Base-by-base conservation (phyloP, 2,113 vertebrate species). In the Muntiacus reevesi region DNA sequence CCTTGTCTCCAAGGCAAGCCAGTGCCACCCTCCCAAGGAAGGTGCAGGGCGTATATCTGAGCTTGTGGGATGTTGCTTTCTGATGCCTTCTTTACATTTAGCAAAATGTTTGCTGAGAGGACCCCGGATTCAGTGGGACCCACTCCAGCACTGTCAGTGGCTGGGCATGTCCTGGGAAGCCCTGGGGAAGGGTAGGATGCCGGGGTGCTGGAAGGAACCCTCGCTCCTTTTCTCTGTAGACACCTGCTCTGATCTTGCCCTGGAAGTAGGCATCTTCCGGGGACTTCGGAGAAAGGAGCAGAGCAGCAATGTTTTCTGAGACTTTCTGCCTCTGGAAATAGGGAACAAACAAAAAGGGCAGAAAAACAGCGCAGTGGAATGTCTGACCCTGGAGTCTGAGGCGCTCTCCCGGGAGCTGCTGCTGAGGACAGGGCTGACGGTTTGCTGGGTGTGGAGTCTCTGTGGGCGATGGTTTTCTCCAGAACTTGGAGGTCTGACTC, bases 21-120 rank as follows among this genome's bases (percentile, higher is more conserved):
- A 1, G 28, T 0, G 6, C 30, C 40, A 21, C 64, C 40, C 64
- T 55, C 21, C 40, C 28, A 0, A 28, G 59, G 36, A 47, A 10
- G 3, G 25, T 1, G 14, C 1, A 5, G 57, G 57, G 19, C 11
- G 0, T 10, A 2, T 9, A 17, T 27, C 85, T 45, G 59, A 81
- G 93, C 59, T 59, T 45, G 5, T n/a, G 47, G 47, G 62, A 74
- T 40, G 67, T 40, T 74, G 67, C 67, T 74, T 40, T 74, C 67
- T n/a, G 62, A 50, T 19, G 27, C 33, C 59, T 59, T 5, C 52
- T 16, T 50, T 23, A 9, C 52, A 8, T 16, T 36, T 47, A 28
- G 78, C 76, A 7, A 7, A 43, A 14, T 21, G 17, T 43, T 40
- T 33, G 43, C 71, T 2, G 27, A 43, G 36, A 74, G 71, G 74